Base-by-base conservation (phyloP, 2,888 invertebrate species). In the Caenorhabditis parvicauda region DNA sequence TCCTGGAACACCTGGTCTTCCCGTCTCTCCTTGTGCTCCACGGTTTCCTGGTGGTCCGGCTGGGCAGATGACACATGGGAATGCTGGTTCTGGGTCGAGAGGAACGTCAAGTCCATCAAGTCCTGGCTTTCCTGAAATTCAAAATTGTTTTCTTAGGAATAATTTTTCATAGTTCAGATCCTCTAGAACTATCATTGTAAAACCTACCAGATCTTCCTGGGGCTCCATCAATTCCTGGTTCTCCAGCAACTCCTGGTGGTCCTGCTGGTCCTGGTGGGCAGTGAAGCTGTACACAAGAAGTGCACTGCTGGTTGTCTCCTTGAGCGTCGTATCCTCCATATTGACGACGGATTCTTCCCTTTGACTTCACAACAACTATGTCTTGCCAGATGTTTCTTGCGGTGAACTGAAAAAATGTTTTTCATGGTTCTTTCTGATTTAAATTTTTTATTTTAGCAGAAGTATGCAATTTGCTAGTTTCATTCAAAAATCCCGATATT, bases 11-110 rank as follows among this genome's bases (percentile, higher is more conserved):
- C 80, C 80, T 14, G 73, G 62, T 6, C 73, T 51, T 28, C 77
- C 80, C 5, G 74, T 67, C 44, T 80, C 80, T 55, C 80, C 80
- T 55, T 79, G 79, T 38, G 67, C 67, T 56, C 72, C 80, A 9
- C 80, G 70, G 38, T 70, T 70, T 45, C 80, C 78, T 28, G 78
- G 77, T 28, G 77, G 75, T 27, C 79, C 80, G 12, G 80, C 74
- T 21, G 80, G 80, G 54, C 79, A 80, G 44, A 80, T 75, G 17
- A 80, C 78, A 56, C 79, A 80, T 39, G 80, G 80, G 69, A 77
- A 79, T 21, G 72, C 68, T n/a, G 79, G 80, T 64, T 81, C 80
- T 12, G 78, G 77, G 27, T 80, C 80, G 4, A 79, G 69, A 7
- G 79, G 76, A 42, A 81, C 71, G 54, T 80, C 80, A 24, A 81